Percentiles rank a stretch among this genome's conserved stretches.
Conservation (phyloP, 2,113 vertebrate genomes). For the Sphyrna mokarran region DNA sequence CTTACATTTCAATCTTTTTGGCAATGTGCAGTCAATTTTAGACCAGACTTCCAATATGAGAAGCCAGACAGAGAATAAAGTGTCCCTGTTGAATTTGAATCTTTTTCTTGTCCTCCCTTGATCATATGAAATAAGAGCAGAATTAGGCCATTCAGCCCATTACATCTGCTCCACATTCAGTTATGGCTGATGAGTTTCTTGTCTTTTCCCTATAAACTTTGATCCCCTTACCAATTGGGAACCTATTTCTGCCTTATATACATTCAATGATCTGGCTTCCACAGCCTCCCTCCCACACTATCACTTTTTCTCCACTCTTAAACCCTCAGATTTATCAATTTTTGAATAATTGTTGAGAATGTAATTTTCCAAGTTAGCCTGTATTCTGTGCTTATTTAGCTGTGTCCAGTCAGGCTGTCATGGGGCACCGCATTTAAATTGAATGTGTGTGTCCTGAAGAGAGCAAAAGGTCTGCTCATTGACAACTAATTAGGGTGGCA, state of each 20-base stretch:
- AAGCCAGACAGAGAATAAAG: not conserved
- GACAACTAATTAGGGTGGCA: not conserved
- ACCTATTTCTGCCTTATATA: too few species aligned
- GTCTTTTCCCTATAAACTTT: too few species aligned
- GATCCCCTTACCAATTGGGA: too few species aligned
- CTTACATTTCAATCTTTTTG: slow-evolving; percentile 17
- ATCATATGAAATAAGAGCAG: too few species aligned
- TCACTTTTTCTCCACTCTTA: too few species aligned
- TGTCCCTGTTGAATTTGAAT: not conserved
- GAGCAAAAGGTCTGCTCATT: not conserved
- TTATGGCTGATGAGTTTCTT: too few species aligned
- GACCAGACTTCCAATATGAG: not conserved
- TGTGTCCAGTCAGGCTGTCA: not conserved
- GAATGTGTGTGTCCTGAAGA: not conserved
- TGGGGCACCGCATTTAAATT: not conserved
- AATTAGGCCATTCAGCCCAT: too few species aligned
- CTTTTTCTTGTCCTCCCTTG: not conserved
- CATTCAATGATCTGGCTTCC: too few species aligned
- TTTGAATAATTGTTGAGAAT: not conserved
- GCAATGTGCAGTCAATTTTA: not conserved
- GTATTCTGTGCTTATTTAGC: not conserved
- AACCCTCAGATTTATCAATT: not conserved
- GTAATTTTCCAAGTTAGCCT: not conserved
- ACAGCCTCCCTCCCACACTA: not conserved
- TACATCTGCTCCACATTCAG: too few species aligned